Evolutionary conservation across 1,140 invertebrate genomes (phyloP), one percentile per base, ranked within the genome.

Genomic region (Lucilia sericata): DNA sequence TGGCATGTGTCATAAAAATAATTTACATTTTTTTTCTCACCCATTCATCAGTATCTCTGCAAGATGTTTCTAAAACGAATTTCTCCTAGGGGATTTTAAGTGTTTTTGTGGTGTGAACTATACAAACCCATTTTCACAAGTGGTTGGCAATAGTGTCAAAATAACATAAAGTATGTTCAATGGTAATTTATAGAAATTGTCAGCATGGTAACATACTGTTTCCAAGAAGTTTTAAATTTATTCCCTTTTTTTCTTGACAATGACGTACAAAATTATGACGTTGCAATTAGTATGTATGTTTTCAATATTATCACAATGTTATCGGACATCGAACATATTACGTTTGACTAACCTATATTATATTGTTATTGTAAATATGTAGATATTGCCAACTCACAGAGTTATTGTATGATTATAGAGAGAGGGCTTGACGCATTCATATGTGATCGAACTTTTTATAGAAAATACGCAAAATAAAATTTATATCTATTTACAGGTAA

Each of bases 1-100:
- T 85, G 84, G 84, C 84, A 85, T 85, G 84, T 83, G 84, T 85
- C 84, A 82, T 75, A 47, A 84, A 84, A 84, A 74, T 84, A 81
- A 81, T 76, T 42, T 42, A 8, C 2, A 3, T 10, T 55, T 55
- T 55, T 12, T 55, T 55, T 55, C 51, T 12, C 12, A 13, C 14
- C 51, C 51, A 55, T 55, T n/a, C 51, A 55, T n/a, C 51, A 55
- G 12, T 12, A 55, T 55, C 42, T 42, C 42, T 55, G 51, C 17
- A 42, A 55, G 51, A 13, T 55, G 51, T 55, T 13, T 82, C 55
- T 82, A 55, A 47, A 17, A 49, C 4, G 9, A 36, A 65, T 74
- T 60, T 21, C 47, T 55, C 74, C 0, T 19, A 21, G 10, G 51
- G 34, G 25, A 55, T 19, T n/a, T 76, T 51, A 84, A 82, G 78